phyloP scores from a whole-genome alignment of 2,113 vertebrate species.

The Petromus typicus region DNA sequence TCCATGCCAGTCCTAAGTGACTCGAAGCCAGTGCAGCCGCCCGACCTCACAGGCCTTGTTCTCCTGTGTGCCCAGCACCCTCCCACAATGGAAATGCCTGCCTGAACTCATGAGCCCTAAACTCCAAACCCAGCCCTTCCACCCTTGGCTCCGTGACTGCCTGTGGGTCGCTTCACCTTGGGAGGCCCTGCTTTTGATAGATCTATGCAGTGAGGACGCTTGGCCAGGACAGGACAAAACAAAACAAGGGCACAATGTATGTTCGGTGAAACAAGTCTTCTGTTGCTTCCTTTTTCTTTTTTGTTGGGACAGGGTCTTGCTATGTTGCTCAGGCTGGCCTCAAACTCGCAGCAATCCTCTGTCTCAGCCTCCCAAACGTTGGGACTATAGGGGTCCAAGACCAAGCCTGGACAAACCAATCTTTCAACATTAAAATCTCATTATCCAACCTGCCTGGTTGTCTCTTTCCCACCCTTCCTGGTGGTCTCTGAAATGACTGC shows the following conservation, averaged over 20 bases:
- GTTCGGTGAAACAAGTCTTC: neutral
- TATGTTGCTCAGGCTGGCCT: neutral
- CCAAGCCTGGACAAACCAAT: neutral
- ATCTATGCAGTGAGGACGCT: neutral
- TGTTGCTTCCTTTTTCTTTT: neutral
- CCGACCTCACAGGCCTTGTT: neutral
- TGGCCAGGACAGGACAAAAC: neutral
- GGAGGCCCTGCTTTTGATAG: neutral
- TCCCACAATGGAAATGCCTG: neutral
- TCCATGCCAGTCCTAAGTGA: neutral
- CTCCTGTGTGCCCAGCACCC: neutral
- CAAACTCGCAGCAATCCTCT: neutral
- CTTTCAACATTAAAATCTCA: slow-evolving; percentile 52
- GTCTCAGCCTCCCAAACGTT: neutral
- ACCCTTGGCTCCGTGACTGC: neutral
- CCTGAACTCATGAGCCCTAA: neutral
- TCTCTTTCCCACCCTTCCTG: slow-evolving; percentile 24
- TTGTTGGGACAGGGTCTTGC: neutral
- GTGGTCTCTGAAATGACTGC: slow-evolving; percentile 26
- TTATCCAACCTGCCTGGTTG: neutral
- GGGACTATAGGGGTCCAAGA: neutral
- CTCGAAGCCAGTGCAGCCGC: neutral
- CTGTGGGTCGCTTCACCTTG: neutral
- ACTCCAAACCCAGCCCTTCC: neutral
- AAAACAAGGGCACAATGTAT: neutral